A percentile compares a stretch with the other conserved stretches of the same genome.
phyloP scores from a whole-genome alignment of 2,797 vertebrate species.

The Nannoperca australis region DNA sequence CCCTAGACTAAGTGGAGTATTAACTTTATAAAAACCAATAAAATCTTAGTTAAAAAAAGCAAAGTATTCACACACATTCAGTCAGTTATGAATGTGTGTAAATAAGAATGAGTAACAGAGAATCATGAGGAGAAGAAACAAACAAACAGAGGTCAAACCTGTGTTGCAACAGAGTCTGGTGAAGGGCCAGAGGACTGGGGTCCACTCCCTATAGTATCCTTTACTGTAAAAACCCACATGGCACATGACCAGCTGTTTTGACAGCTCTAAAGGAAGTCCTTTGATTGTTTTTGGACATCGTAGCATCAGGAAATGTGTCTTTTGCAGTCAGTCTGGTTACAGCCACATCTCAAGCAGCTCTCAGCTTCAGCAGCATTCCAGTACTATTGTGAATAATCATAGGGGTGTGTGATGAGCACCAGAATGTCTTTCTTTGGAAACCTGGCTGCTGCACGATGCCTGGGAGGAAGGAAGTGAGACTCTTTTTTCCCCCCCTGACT shows the following conservation, averaged over 20 bases:
- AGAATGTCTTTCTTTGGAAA: conserved; percentile 72
- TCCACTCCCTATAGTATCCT: conserved; percentile 19
- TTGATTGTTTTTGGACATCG: conserved; percentile 56
- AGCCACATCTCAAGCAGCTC: conserved; percentile 63
- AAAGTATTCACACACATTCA: not conserved
- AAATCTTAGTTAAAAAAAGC: not conserved
- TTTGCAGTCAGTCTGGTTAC: conserved; percentile 59
- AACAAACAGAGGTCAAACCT: not conserved
- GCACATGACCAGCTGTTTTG: conserved; percentile 48
- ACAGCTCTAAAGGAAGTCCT: conserved; percentile 44
- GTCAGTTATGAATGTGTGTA: not conserved
- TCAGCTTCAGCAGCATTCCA: conserved; percentile 50
- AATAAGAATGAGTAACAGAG: not conserved
- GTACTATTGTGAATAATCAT: conserved; percentile 67
- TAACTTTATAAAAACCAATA: not conserved
- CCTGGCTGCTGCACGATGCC: conserved; percentile 60
- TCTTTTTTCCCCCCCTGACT: conserved; percentile 24
- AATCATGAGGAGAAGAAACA: not conserved
- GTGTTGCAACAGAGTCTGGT: conserved; percentile 30
- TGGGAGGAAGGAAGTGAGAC: conserved; percentile 71
- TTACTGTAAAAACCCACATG: conserved; percentile 47
- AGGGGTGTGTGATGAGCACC: conserved; percentile 74
- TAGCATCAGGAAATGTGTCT: conserved; percentile 55
- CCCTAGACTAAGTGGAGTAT: not conserved
- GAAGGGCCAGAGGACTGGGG: conserved; percentile 28